Evolutionary conservation across 1,140 invertebrate genomes (phyloP), one percentile per base, ranked within the genome.

Genomic region (Euschistus heros): DNA sequence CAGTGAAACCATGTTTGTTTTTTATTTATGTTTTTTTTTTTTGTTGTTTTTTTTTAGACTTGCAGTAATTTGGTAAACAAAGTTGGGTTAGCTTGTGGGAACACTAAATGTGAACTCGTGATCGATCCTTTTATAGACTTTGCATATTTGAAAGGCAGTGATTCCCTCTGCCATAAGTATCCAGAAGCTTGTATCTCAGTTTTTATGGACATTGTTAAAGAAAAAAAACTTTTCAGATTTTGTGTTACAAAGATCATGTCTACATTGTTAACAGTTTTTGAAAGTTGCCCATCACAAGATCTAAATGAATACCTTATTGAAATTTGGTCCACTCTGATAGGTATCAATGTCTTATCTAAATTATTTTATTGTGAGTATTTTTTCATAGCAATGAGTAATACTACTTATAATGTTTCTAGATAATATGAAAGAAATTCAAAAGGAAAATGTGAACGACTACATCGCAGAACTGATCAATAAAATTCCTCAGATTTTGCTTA

Each of bases 391-490:
- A 17, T 44, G 17, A 10, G n/a, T n/a, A n/a, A n/a, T n/a, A n/a
- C n/a, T n/a, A n/a, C n/a, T n/a, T n/a, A n/a, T n/a, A n/a, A 37
- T 37, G 33, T 37, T 57, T 57, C 8, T 22, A 57, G 54, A 57
- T 22, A 57, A 57, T 24, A 57, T 18, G 10, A 22, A 20, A 18
- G 54, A 57, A 24, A 24, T 57, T 14, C 8, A 57, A 4, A 57
- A 57, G 26, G 24, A 8, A 20, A 24, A 13, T 22, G 15, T 20
- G 2, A 57, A 57, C 26, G 24, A 26, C 4, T 27, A 57, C 24
- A 57, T 57, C 26, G 1, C 24, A 3, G 54, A 57, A 22, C 20
- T 57, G 5, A 24, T 57, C 5, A 26, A 17, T 24, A 57, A 26
- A 15, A 24, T 57, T 17, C 24, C 18, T 57, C 54, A 57, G 24